Evolutionary conservation across 2,797 vertebrate genomes (phyloP).

Genomic region (Natrix natrix): DNA sequence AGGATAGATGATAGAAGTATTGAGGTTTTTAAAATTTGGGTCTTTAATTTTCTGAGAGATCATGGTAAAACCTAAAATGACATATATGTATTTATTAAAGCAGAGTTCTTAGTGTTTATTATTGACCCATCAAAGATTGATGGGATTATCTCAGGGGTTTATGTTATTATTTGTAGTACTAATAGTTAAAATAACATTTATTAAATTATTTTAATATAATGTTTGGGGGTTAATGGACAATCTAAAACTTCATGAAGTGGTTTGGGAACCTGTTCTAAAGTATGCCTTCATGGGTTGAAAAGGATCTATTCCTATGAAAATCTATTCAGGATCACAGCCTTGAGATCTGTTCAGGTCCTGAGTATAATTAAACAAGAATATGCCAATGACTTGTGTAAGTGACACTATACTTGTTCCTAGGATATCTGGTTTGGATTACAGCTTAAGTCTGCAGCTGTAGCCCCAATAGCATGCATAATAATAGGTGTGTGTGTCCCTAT

Average conservation of each 20-base stretch:
- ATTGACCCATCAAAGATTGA: not conserved
- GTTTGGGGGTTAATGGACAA: not conserved
- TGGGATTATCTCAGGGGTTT: not conserved
- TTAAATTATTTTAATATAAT: not conserved
- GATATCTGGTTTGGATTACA: slow-evolving; percentile 33
- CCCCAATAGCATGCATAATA: slow-evolving; percentile 17
- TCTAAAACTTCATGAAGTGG: not conserved
- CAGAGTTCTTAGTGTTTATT: not conserved
- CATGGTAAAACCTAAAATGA: not conserved
- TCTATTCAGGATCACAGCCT: not conserved
- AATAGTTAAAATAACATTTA: not conserved
- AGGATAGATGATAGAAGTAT: not conserved
- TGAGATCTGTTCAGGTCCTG: not conserved
- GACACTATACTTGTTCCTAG: slow-evolving; percentile 20
- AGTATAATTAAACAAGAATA: slow-evolving; percentile 22
- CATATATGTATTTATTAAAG: not conserved
- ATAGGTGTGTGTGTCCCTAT: slow-evolving; percentile 4
- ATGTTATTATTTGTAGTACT: not conserved
- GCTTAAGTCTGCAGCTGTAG: slow-evolving; percentile 4
- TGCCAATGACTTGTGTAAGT: slow-evolving; percentile 12
- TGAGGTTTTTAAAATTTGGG: not conserved
- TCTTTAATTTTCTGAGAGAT: not conserved
- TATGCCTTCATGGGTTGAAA: not conserved
- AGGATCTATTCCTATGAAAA: not conserved
- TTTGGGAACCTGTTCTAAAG: not conserved